These are phyloP conservation scores for Synergus itoensis DNA, from an alignment of 2,888 invertebrate species.

Conservation along the genomic window DNA sequence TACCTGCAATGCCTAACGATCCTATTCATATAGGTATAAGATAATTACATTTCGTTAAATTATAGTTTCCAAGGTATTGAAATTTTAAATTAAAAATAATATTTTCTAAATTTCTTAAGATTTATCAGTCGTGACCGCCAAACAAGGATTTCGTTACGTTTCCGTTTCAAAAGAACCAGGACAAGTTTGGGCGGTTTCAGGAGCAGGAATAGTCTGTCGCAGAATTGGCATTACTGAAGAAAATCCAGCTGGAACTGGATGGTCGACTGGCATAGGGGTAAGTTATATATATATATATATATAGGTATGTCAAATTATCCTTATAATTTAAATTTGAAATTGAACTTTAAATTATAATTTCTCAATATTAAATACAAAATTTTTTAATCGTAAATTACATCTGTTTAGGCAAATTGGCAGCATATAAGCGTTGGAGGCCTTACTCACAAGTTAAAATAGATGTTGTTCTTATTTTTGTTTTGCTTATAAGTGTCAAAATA, in stretches of 20 bases:
- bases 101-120: conserved; percentile 60
- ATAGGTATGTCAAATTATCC: neutral
- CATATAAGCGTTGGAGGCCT: conserved; percentile 70
- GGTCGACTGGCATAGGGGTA: conserved; percentile 84
- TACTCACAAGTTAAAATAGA: conserved; percentile 62
- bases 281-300: conserved; percentile 29
- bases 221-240: conserved; percentile 87
- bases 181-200: conserved; percentile 89
- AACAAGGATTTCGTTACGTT: conserved; percentile 84
- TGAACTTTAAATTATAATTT: neutral
- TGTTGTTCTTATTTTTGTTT: neutral
- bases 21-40: conserved; percentile 79
- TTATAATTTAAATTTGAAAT: neutral
- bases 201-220: conserved; percentile 84
- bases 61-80: conserved; percentile 43
- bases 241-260: conserved; percentile 87
- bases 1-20: conserved; percentile 81
- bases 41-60: neutral
- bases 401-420: conserved; percentile 74
- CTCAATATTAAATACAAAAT: neutral
- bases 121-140: conserved; percentile 71
- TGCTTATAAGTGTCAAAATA: conserved; percentile 39
- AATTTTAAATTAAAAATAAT: conserved; percentile 9
- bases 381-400: conserved; percentile 36
- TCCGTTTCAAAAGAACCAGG: conserved; percentile 82